Conservation (phyloP, 2,888 invertebrate species). For the Drosophila kanekoi region DNA sequence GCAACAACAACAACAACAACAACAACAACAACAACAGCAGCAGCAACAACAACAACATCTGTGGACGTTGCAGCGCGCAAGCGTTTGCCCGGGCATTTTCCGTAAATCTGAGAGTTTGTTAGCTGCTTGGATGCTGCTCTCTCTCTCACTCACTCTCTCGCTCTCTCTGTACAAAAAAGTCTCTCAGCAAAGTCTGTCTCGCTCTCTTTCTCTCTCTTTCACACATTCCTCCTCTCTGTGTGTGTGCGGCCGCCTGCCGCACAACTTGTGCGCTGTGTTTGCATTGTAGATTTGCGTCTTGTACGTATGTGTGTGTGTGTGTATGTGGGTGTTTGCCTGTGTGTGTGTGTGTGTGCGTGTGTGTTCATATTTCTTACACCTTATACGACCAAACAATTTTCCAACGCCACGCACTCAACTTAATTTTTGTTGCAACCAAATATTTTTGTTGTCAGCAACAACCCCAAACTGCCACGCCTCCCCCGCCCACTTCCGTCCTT, state of each 20-base stretch:
- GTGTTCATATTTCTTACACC: conserved; percentile 65
- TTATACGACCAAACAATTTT: conserved; percentile 65
- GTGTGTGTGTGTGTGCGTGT: conserved; percentile 32
- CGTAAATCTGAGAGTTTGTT: conserved; percentile 35
- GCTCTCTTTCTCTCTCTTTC: neutral
- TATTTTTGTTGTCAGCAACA: conserved; percentile 57
- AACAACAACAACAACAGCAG: conserved; percentile 12
- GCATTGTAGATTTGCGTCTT: conserved; percentile 67
- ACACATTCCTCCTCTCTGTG: neutral
- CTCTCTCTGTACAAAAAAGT: neutral
- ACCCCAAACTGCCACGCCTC: neutral
- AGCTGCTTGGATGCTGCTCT: conserved; percentile 47
- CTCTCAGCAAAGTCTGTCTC: no score
- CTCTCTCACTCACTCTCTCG: conserved; percentile 9
- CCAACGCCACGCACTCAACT: conserved; percentile 77
- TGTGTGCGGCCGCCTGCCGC: neutral
- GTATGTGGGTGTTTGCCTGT: conserved; percentile 18
- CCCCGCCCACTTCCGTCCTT: neutral
- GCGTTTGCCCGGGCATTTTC: conserved; percentile 85
- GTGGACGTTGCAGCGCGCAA: conserved; percentile 81
- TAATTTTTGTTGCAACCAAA: conserved; percentile 77
- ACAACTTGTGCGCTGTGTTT: conserved; percentile 54
- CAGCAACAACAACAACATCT: conserved; percentile 34
- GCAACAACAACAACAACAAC: conserved; percentile 9
- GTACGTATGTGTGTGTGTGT: conserved; percentile 16